Evolutionary conservation across 2,113 vertebrate genomes (phyloP), one percentile per base, ranked within the genome.

Genomic region (Hippocampus comes): DNA sequence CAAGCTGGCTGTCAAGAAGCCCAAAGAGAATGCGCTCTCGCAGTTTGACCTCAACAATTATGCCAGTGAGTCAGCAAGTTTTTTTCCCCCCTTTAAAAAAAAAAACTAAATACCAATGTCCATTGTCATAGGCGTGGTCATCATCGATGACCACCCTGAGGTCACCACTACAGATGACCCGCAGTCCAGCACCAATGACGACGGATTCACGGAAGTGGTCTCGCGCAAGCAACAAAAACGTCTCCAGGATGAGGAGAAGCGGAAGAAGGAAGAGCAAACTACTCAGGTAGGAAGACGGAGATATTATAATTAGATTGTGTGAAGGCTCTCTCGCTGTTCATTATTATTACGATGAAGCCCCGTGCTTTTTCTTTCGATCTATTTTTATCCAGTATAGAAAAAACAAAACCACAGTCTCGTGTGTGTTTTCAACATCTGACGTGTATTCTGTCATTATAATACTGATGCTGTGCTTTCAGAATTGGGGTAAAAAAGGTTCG

Each of bases 31-130:
- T 73, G 97, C 97, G 0, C 92, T 99, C 17, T 99, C 96, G 69
- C 97, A 99, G 75, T 99, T 99, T 88, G 97, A 99, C 86, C 96
- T 99, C 72, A 99, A 99, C 90, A 99, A 99, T 89, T 99, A 99
- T 43, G 97, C 97, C 89, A 99, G 97, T 99, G 90, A 83, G 96
- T 84, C 42, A 43, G 81, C 9, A 0, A 90, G 56, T n/a, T 57
- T 15, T 25, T 4, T 67, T 18, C 1, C 5, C n/a, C 8, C 51
- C 17, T 9, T 20, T 7, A 14, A 18, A 11, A 9, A 18, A n/a
- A 41, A 51, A 43, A 55, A 2, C 9, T 63, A 3, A 42, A 21
- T 5, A 9, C 66, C 21, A 25, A 42, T n/a, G 53, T 23, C 14
- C 53, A 57, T 67, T 46, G 20, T 79, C 84, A 0, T 67, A 99